Evolutionary conservation across 1,140 invertebrate species (phyloP), one percentile per base, ranked within the genome.

Genomic region (Scylla paramamosain): DNA sequence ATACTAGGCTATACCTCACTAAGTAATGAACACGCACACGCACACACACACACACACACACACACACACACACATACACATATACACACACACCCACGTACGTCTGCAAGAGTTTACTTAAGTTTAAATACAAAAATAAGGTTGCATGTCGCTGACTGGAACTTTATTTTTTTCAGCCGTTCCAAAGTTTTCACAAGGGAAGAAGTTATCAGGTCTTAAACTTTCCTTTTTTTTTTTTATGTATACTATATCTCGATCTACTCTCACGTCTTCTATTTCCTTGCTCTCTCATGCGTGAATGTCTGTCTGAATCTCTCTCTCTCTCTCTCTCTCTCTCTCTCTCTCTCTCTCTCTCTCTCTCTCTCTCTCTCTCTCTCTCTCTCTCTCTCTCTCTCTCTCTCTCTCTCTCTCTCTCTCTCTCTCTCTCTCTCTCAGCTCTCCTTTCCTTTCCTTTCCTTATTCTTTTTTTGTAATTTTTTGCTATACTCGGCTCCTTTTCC

Each of bases 321-420:
- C 86, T 39, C 46, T 16, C 29, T 91, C 45, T 48, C 14, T 52
- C 14, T 46, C 20, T 91, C 48, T 29, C 4, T 4, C 14, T 91
- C 32, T 14, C 48, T 45, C 46, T 46, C 46, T 14, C 48, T 48
- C 16, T 48, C 39, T 46, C 46, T 59, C 89, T 52, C 48, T 59
- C 48, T 77, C 48, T 67, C 90, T 59, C 48, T 59, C 46, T 59
- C 45, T 31, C 29, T 52, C 52, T 91, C 90, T 91, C 46, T 86
- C 29, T 31, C 29, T 31, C 84, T 86, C 84, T 86, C 84, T 86
- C 84, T 86, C 84, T 86, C 84, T 86, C 84, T 86, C 84, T 86
- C 84, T 86, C 84, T 86, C 84, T 86, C 84, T 86, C 84, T 86
- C 84, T 86, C 84, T 86, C 84, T 86, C 84, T 86, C 29, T 86